Evolutionary conservation across 2,797 vertebrate species (phyloP).

Genomic region (Toxotes lorentzi): DNA sequence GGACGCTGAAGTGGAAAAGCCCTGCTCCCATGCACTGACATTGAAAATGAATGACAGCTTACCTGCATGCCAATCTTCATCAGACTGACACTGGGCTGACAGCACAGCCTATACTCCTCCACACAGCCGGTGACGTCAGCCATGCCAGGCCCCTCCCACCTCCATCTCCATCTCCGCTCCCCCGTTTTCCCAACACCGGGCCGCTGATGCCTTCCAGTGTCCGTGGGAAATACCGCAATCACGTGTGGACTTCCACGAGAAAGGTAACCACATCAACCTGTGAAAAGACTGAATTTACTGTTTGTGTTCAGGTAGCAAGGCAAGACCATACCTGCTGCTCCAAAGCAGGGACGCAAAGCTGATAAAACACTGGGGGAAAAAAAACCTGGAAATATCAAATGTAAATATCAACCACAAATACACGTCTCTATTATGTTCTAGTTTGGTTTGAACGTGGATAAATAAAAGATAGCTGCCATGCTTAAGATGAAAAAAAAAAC

Average conservation of each 20-base stretch:
- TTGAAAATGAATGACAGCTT: conserved; percentile 99
- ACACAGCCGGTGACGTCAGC: conserved; percentile 88
- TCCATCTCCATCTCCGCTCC: conserved; percentile 70
- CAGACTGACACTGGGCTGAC: conserved; percentile 99
- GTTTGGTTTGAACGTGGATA: neutral
- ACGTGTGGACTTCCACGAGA: neutral
- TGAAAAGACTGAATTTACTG: neutral
- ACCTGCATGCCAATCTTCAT: conserved; percentile 99
- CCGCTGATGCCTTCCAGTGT: conserved; percentile 79
- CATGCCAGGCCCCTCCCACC: conserved; percentile 84
- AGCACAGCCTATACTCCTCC: conserved; percentile 97
- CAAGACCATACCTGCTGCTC: neutral
- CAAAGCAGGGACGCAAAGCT: neutral
- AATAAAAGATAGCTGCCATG: neutral
- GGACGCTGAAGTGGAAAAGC: conserved; percentile 85
- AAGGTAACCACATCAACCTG: neutral
- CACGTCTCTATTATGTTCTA: neutral
- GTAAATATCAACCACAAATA: neutral
- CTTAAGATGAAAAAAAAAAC: neutral
- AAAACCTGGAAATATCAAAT: no score
- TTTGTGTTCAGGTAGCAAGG: neutral
- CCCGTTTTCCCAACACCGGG: conserved; percentile 66
- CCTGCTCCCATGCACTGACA: conserved; percentile 90
- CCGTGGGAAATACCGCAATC: conserved; percentile 76
- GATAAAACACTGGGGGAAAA: neutral